Percentiles rank a stretch among this genome's conserved stretches.
Conservation (phyloP, 2,888 invertebrate genomes). For the Orthonevra nobilis region DNA sequence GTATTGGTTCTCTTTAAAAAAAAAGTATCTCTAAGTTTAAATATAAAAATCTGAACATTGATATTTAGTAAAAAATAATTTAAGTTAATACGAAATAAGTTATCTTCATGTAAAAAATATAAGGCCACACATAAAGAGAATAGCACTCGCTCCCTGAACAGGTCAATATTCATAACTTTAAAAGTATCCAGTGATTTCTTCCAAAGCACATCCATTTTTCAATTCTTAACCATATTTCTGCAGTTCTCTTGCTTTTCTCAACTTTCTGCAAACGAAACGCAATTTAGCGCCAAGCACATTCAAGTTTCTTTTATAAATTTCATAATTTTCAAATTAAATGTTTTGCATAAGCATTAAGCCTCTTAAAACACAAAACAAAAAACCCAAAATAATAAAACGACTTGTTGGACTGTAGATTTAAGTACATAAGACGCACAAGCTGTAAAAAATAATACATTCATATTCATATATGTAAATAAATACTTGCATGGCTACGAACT, state of each 20-base stretch:
- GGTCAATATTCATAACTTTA: no score
- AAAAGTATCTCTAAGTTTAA: no score
- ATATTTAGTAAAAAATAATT: no score
- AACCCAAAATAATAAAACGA: neutral
- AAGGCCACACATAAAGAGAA: no score
- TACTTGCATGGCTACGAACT: slow-evolving; percentile 56
- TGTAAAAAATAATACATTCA: neutral
- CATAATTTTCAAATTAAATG: neutral
- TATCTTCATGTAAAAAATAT: no score
- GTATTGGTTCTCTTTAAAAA: no score
- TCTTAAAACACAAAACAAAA: no score
- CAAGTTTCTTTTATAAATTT: neutral
- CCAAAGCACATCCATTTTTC: slow-evolving; percentile 22
- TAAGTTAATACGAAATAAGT: no score
- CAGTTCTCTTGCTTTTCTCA: slow-evolving; percentile 15
- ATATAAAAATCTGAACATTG: no score
- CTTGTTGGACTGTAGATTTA: slow-evolving; percentile 5
- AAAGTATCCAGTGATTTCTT: slow-evolving; percentile 17
- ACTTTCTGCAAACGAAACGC: no score
- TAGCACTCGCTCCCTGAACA: no score
- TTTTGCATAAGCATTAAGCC: neutral
- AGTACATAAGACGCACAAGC: slow-evolving; percentile 8
- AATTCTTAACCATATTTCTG: slow-evolving; percentile 6
- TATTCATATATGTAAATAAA: slow-evolving; percentile 1
- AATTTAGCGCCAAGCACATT: no score